Base-by-base conservation (phyloP, 2,888 invertebrate genomes). In the Eupsilia transversa region DNA sequence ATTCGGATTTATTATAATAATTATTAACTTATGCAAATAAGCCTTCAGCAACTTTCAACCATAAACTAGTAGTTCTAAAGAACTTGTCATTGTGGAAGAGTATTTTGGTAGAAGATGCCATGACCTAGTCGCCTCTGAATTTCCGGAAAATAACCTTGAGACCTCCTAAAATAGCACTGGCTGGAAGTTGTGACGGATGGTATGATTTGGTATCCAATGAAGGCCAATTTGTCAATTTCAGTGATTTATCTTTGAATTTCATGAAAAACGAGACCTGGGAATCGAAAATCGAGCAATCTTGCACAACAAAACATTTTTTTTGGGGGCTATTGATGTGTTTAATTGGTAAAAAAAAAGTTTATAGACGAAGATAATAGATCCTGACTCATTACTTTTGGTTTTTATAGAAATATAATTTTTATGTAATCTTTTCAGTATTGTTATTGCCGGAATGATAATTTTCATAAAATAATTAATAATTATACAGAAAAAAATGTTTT, bases 131-230 rank as follows among this genome's bases (percentile, higher is more conserved):
- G 12, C 46, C 20, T 38, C 30, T 30, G 23, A 64, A 49, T 49
- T 64, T 46, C 30, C 30, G 38, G n/a, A 56, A 4, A 46, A 33
- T n/a, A 9, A 33, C 59, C 72, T 79, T 79, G 30, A 23, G 35
- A 59, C n/a, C 27, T 72, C 43, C 72, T 72, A 79, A 79, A 78
- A 75, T 72, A 75, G 72, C 35, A 27, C 33, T 9, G 46, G 49
- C 57, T 49, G 27, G 12, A 43, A 71, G 10, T 70, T 59, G 27
- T 78, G 79, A 59, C 49, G 14, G 49, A 70, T 70, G 33, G n/a
- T 27, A 20, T 77, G 74, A 77, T 77, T 77, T 77, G 30, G 33
- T 49, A 57, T 33, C 56, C 12, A 70, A 38, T 46, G 56, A 46
- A 46, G 46, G 17, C 27, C n/a, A 46, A 46, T 46, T 69, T 74